phyloP scores from a whole-genome alignment of 2,797 vertebrate genomes.

The Scyliorhinus canicula region DNA sequence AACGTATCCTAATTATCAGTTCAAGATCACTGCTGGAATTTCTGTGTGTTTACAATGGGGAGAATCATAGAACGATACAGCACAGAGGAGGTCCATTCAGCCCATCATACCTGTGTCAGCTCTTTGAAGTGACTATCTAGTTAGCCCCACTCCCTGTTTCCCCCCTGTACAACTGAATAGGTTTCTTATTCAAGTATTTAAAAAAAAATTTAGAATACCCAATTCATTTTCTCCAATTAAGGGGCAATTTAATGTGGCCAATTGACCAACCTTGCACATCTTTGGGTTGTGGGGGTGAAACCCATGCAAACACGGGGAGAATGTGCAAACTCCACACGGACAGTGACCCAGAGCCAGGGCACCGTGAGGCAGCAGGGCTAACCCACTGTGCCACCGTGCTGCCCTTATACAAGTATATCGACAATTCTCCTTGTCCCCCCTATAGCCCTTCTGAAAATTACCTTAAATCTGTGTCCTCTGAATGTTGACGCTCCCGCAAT shows the following conservation, averaged over 20 bases:
- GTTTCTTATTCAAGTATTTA: not conserved
- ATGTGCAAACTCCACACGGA: no score
- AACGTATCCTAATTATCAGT: not conserved
- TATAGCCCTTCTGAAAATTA: not conserved
- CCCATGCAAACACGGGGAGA: no score
- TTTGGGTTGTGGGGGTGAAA: no score
- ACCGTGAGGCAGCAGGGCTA: no score
- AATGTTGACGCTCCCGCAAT: no score
- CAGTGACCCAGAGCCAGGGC: no score
- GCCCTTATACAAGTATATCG: not conserved
- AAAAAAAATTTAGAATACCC: no score
- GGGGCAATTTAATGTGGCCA: no score
- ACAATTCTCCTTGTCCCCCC: not conserved
- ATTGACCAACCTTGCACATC: no score
- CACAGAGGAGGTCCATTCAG: not conserved
- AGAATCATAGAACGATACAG: not conserved
- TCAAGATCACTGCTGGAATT: not conserved
- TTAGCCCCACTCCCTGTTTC: not conserved
- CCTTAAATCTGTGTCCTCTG: not conserved
- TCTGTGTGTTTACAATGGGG: not conserved
- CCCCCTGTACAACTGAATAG: not conserved
- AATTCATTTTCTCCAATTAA: no score
- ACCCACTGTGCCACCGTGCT: no score
- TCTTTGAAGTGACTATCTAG: not conserved
- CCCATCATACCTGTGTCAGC: not conserved